Percentiles rank a stretch among this genome's conserved stretches.
Evolutionary conservation across 2,888 invertebrate genomes (phyloP).

Genomic region (Opisthograptis luteolata): DNA sequence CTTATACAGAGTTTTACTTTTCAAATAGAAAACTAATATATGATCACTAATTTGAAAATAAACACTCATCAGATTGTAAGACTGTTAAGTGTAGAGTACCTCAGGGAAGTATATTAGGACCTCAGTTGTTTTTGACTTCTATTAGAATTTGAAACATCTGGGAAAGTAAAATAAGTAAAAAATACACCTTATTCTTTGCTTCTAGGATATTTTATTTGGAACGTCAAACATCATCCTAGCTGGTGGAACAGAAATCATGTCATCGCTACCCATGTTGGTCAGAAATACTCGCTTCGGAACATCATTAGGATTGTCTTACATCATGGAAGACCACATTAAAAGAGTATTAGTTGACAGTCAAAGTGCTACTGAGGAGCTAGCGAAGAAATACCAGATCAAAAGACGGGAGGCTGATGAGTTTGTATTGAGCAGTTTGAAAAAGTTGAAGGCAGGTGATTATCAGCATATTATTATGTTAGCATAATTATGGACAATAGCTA

Average conservation of each 20-base stretch:
- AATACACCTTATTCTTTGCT: conserved; percentile 30
- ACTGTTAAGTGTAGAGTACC: too few species aligned
- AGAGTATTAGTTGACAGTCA: conserved; percentile 87
- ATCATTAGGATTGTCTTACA: conserved; percentile 88
- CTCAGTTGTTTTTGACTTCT: too few species aligned
- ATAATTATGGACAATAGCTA: too few species aligned
- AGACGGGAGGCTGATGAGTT: conserved; percentile 92
- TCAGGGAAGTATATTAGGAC: too few species aligned
- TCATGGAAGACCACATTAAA: conserved; percentile 89
- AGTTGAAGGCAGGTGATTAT: conserved; percentile 88
- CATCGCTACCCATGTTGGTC: conserved; percentile 92
- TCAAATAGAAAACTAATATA: too few species aligned
- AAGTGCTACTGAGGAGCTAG: conserved; percentile 94
- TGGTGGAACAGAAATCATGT: conserved; percentile 98
- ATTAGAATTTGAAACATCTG: too few species aligned
- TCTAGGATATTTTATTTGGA: conserved; percentile 92
- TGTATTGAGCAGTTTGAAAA: conserved; percentile 90
- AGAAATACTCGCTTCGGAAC: conserved; percentile 95
- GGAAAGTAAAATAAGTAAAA: too few species aligned
- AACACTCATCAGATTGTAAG: too few species aligned
- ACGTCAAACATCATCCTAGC: conserved; percentile 92
- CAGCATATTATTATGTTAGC: background rate
- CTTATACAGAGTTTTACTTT: too few species aligned
- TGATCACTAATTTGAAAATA: too few species aligned
- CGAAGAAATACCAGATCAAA: conserved; percentile 88